These are phyloP conservation scores for Argyrosomus regius DNA, from an alignment of 2,797 vertebrate genomes.

Conservation along the genomic window DNA sequence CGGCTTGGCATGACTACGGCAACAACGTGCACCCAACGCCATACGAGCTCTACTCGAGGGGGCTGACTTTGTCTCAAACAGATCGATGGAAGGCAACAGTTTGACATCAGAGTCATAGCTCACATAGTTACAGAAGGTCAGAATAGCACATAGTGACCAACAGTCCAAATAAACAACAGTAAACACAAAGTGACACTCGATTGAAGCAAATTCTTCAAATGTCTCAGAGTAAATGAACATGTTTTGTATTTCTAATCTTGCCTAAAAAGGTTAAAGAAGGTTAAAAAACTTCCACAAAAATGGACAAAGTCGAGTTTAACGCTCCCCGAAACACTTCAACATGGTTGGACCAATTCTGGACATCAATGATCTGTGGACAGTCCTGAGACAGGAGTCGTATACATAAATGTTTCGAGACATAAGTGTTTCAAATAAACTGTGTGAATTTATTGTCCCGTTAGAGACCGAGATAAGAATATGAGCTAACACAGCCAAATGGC, in stretches of 20 bases:
- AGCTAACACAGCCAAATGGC: no score
- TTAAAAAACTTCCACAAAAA: neutral
- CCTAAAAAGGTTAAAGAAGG: neutral
- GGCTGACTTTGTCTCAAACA: constrained; percentile 12
- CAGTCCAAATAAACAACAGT: constrained; percentile 25
- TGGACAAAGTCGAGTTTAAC: neutral
- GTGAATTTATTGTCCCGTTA: neutral
- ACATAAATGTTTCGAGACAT: neutral
- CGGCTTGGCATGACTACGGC: constrained; percentile 53
- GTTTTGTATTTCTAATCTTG: neutral
- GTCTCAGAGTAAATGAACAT: neutral
- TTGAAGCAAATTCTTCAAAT: neutral
- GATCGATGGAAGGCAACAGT: constrained; percentile 17
- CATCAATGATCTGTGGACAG: neutral
- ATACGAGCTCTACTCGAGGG: neutral
- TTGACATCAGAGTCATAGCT: constrained; percentile 33
- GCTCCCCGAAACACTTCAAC: neutral
- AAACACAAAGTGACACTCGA: neutral
- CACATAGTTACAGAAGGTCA: constrained; percentile 31
- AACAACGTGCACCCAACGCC: constrained; percentile 9
- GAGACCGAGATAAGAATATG: neutral
- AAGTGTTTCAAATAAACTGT: neutral
- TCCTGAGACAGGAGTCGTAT: neutral
- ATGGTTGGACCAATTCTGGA: neutral
- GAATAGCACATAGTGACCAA: neutral